Percentiles rank a stretch among this genome's conserved stretches.
Conservation (phyloP, 1,140 invertebrate genomes). For the Caenorhabditis elegans region DNA sequence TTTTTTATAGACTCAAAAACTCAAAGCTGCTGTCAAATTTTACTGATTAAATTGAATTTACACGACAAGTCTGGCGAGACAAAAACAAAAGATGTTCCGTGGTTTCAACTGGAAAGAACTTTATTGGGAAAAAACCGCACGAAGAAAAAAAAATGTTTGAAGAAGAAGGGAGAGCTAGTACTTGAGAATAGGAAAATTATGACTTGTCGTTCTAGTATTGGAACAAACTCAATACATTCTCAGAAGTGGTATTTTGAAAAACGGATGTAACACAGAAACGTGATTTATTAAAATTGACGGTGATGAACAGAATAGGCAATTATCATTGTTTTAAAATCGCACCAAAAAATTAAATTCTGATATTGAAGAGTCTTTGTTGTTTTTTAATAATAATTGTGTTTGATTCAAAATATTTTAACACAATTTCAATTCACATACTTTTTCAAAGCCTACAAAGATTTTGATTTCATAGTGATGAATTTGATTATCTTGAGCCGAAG, state of each 20-base stretch:
- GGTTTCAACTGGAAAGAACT: not conserved
- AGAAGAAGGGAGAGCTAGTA: not conserved
- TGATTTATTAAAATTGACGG: too few relatives aligned
- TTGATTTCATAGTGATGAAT: too few relatives aligned
- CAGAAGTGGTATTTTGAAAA: not conserved
- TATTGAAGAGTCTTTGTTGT: not conserved
- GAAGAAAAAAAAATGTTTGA: not conserved
- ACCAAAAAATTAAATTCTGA: not conserved
- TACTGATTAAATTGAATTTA: not conserved
- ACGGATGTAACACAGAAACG: not conserved
- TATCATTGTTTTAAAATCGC: too few relatives aligned
- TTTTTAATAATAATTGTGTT: too few relatives aligned
- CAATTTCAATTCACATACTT: too few relatives aligned
- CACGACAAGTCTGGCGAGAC: too few relatives aligned
- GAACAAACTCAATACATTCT: not conserved
- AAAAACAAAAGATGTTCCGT: not conserved
- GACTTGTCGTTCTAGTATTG: not conserved
- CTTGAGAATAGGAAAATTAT: conserved; percentile 2
- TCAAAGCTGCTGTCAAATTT: too few relatives aligned
- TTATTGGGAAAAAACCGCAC: not conserved
- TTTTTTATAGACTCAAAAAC: too few relatives aligned
- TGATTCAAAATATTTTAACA: too few relatives aligned
- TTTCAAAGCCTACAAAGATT: too few relatives aligned
- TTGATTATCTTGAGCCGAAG: too few relatives aligned
- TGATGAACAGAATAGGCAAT: too few relatives aligned